phyloP scores from a whole-genome alignment of 1,140 invertebrate species.

The Musca vetustissima region DNA sequence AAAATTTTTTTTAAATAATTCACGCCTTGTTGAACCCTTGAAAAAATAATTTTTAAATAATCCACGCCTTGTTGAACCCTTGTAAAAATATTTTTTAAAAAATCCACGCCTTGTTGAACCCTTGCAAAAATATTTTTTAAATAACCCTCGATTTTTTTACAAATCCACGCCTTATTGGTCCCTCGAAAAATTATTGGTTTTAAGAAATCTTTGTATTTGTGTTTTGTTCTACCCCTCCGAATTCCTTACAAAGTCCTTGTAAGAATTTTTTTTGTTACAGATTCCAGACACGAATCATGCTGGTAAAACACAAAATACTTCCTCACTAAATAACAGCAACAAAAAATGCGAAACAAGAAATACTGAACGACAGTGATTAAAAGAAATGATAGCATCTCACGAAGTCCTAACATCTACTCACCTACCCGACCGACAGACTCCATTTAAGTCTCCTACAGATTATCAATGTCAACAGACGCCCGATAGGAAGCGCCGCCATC shows the following conservation, averaged over 20 bases:
- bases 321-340: neutral
- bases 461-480: conserved; percentile 12
- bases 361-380: neutral
- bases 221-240: neutral
- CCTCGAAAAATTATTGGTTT: too few species aligned
- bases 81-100: too few species aligned
- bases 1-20: too few species aligned
- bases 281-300: conserved; percentile 16
- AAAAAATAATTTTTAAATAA: too few species aligned
- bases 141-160: too few species aligned
- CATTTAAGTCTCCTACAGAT: neutral
- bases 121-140: too few species aligned
- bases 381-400: neutral
- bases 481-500: neutral
- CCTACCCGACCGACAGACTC: too few species aligned
- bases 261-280: neutral
- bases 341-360: neutral
- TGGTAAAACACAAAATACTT: conserved; percentile 24
- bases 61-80: too few species aligned
- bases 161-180: too few species aligned
- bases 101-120: too few species aligned
- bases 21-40: too few species aligned
- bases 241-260: conserved; percentile 9
- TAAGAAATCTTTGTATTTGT: too few species aligned
- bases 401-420: neutral